phyloP scores from a whole-genome alignment of 2,888 invertebrate genomes.

The Herminia tarsipennalis region DNA sequence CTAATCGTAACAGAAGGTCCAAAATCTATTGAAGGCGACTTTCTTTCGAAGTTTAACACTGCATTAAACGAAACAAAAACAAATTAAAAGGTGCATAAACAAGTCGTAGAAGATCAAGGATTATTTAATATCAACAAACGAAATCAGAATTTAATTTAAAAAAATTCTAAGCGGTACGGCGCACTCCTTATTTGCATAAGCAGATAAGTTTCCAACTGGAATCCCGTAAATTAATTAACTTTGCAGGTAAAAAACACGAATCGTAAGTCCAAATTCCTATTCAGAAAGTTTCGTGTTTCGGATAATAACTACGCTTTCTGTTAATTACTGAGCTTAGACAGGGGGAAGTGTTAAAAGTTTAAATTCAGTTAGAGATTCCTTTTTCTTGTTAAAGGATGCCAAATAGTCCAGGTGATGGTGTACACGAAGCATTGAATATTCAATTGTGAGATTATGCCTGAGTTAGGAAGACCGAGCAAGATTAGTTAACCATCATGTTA shows the following conservation, averaged over 20 bases:
- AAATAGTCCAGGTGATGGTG: slow-evolving; percentile 34
- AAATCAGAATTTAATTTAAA: slow-evolving; percentile 29
- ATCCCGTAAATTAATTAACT: slow-evolving; percentile 77
- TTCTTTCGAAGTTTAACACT: slow-evolving; percentile 73
- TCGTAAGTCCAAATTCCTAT: slow-evolving; percentile 62
- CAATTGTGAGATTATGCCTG: slow-evolving; percentile 16
- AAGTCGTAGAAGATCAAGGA: slow-evolving; percentile 18
- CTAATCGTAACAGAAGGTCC: too few relatives aligned
- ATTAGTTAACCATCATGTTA: slow-evolving; percentile 33
- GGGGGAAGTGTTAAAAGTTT: slow-evolving; percentile 57
- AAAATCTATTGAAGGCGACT: slow-evolving; percentile 39
- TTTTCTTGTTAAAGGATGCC: slow-evolving; percentile 26
- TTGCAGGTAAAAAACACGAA: slow-evolving; percentile 70
- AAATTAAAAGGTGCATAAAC: slow-evolving; percentile 16
- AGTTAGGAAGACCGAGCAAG: slow-evolving; percentile 14
- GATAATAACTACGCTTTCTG: slow-evolving; percentile 67
- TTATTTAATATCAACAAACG: slow-evolving; percentile 21
- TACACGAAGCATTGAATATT: slow-evolving; percentile 35
- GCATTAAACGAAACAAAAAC: slow-evolving; percentile 43
- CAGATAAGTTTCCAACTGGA: slow-evolving; percentile 66
- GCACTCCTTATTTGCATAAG: slow-evolving; percentile 71
- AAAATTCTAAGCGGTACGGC: slow-evolving; percentile 41
- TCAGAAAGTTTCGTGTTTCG: slow-evolving; percentile 67
- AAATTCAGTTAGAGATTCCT: slow-evolving; percentile 51
- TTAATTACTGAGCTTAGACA: slow-evolving; percentile 67